phyloP scores from a whole-genome alignment of 2,797 vertebrate genomes.

The Phoxinus dragarum region DNA sequence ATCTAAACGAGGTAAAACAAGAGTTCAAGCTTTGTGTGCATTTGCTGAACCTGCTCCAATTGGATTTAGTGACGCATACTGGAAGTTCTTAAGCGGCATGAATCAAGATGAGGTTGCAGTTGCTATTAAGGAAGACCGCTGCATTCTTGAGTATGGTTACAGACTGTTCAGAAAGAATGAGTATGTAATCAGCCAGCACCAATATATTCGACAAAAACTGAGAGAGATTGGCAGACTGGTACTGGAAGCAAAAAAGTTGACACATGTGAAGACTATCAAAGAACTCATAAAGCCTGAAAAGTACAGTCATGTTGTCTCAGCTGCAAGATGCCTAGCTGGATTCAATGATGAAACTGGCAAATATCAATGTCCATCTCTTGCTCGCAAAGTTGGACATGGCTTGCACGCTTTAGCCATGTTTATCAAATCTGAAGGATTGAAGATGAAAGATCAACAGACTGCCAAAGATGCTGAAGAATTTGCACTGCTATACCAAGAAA shows the following conservation, averaged over 20 bases:
- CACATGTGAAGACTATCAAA: neutral
- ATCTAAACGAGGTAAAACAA: neutral
- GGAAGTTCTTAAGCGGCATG: neutral
- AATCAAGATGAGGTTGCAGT: slow-evolving; percentile 19
- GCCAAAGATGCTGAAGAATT: slow-evolving; percentile 21
- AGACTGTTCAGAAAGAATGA: slow-evolving; percentile 14
- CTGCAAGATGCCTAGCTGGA: slow-evolving; percentile 11
- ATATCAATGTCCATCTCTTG: neutral
- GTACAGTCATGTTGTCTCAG: neutral
- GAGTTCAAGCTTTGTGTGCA: slow-evolving; percentile 1
- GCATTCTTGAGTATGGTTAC: slow-evolving; percentile 15
- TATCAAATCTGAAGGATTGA: slow-evolving; percentile 4
- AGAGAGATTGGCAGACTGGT: slow-evolving; percentile 17
- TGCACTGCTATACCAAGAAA: neutral
- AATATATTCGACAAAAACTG: slow-evolving; percentile 9
- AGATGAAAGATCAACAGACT: neutral
- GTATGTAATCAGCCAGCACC: slow-evolving; percentile 1
- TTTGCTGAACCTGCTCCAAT: slow-evolving; percentile 12
- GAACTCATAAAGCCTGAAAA: slow-evolving; percentile 14
- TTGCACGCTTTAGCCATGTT: slow-evolving; percentile 12
- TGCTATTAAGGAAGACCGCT: slow-evolving; percentile 1
- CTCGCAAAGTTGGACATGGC: neutral
- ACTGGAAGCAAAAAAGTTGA: slow-evolving; percentile 1
- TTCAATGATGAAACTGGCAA: neutral
- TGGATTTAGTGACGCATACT: neutral